Conservation (phyloP, 2,888 invertebrate species). For the Sarcophaga rosellei region DNA sequence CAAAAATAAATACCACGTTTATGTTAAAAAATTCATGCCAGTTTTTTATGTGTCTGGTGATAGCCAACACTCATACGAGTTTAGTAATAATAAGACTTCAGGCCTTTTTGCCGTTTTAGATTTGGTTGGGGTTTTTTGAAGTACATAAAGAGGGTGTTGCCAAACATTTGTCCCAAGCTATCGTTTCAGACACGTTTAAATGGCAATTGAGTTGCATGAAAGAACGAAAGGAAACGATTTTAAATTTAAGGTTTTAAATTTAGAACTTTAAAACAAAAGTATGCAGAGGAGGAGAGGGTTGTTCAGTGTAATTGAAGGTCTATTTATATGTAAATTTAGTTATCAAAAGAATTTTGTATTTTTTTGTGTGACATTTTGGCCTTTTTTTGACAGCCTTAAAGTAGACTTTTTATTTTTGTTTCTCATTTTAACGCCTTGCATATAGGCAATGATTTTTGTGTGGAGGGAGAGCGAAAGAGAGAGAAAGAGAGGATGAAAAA, state of each 20-base stretch:
- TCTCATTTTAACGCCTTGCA: too few relatives aligned
- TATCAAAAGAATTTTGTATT: constrained; percentile 33
- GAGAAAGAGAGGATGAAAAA: too few relatives aligned
- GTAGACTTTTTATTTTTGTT: constrained; percentile 29
- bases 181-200: constrained; percentile 30
- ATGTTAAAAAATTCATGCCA: too few relatives aligned
- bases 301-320: constrained; percentile 31
- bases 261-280: neutral
- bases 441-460: too few relatives aligned
- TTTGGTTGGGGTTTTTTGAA: too few relatives aligned
- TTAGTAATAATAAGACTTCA: too few relatives aligned
- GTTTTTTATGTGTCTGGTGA: too few relatives aligned
- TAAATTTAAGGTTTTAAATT: constrained; percentile 3
- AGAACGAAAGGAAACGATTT: constrained; percentile 31
- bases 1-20: too few relatives aligned
- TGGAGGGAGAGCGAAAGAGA: too few relatives aligned
- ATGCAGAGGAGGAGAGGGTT: neutral
- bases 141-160: too few relatives aligned
- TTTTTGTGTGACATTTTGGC: neutral
- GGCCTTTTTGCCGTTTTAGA: too few relatives aligned
- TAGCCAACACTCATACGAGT: too few relatives aligned
- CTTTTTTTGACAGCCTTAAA: constrained; percentile 43
- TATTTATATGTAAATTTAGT: constrained; percentile 66
- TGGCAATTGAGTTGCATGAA: constrained; percentile 1
- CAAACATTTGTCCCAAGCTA: constrained; percentile 14